phyloP scores from a whole-genome alignment of 1,140 invertebrate genomes.

The Polypedilum vanderplanki region DNA sequence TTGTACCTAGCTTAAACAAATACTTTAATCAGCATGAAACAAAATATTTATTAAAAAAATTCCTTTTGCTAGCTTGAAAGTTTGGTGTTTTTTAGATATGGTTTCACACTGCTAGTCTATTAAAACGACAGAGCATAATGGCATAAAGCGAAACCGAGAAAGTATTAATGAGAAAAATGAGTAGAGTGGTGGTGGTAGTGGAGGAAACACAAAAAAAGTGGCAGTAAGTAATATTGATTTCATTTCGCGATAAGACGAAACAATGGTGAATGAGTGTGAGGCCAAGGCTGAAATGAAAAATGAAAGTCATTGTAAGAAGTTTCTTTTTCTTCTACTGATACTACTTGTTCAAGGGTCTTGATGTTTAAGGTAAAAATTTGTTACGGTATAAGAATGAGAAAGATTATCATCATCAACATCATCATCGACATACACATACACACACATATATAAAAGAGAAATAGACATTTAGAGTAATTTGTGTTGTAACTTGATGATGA shows the following conservation, averaged over 20 bases:
- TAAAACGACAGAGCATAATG: no score
- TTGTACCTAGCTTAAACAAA: background rate
- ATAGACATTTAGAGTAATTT: no score
- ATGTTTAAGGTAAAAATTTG: slow-evolving; percentile 5
- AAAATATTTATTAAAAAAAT: background rate
- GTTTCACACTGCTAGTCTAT: no score
- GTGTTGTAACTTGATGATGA: no score
- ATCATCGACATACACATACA: no score
- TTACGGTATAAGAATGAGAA: background rate
- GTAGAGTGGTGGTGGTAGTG: background rate
- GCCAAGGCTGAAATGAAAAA: background rate
- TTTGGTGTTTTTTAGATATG: no score
- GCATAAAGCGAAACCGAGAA: background rate
- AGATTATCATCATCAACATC: background rate
- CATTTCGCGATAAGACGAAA: background rate
- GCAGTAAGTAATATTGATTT: background rate
- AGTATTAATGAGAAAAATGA: background rate
- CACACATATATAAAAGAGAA: no score
- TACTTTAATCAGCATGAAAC: slow-evolving; percentile 5
- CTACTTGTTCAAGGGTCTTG: background rate
- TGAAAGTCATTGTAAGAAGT: slow-evolving; percentile 10
- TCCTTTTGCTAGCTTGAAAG: background rate
- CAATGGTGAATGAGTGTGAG: background rate
- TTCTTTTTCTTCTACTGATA: background rate
- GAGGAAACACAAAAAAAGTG: background rate